Conservation (phyloP, 2,113 vertebrate genomes). For the Diglossa brunneiventris region DNA sequence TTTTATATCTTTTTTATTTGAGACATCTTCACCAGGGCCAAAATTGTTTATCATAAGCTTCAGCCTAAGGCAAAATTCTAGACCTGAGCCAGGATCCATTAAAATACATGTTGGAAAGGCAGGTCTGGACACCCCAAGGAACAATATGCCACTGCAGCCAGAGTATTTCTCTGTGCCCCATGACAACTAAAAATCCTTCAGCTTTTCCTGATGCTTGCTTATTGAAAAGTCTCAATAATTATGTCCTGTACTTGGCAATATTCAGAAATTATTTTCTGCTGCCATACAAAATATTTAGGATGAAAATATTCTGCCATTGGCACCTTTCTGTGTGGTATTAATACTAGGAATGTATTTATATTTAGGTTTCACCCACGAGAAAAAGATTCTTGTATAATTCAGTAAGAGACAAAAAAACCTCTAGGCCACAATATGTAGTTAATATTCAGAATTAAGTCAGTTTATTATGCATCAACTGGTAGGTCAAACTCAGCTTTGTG, state of each 20-base stretch:
- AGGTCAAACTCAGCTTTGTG: constrained; percentile 95
- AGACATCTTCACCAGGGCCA: background rate
- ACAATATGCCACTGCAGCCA: background rate
- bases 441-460: constrained; percentile 84
- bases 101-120: background rate
- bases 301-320: constrained; percentile 71
- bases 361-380: constrained; percentile 76
- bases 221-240: constrained; percentile 54
- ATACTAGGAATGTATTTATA: constrained; percentile 75
- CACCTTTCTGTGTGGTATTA: constrained; percentile 67
- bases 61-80: background rate
- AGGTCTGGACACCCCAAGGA: background rate
- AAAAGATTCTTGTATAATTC: constrained; percentile 85
- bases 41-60: background rate
- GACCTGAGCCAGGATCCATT: background rate
- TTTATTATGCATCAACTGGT: constrained; percentile 88
- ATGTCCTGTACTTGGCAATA: constrained; percentile 21
- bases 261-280: constrained; percentile 63
- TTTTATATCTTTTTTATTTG: background rate
- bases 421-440: constrained; percentile 86
- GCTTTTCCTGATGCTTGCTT: background rate
- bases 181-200: background rate
- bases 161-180: background rate
- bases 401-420: constrained; percentile 82
- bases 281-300: constrained; percentile 64